These are phyloP conservation scores for Caenorhabditis remanei DNA, from an alignment of 1,140 invertebrate species.

Conservation along the genomic window DNA sequence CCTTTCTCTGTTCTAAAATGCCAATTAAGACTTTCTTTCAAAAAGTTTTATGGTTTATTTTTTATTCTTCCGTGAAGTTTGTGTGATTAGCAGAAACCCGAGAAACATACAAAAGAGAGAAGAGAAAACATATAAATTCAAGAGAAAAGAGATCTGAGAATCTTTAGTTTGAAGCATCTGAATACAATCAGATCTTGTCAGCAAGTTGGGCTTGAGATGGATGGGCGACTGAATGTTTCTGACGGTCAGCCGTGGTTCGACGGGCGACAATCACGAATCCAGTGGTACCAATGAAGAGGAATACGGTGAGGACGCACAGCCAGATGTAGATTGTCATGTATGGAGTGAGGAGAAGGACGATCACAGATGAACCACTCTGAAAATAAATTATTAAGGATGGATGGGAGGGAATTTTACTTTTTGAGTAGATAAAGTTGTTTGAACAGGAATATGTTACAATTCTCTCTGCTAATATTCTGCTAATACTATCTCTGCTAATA, in stretches of 20 bases:
- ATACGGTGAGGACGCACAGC: conserved; percentile 51
- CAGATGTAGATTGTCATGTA: conserved; percentile 57
- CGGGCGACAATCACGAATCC: conserved; percentile 51
- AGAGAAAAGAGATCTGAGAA: too few relatives aligned
- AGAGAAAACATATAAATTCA: too few relatives aligned
- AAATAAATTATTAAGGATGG: background rate
- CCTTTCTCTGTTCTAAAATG: background rate
- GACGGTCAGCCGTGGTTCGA: conserved; percentile 43
- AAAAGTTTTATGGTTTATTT: too few relatives aligned
- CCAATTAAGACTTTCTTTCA: background rate
- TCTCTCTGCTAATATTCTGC: too few relatives aligned
- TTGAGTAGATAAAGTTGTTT: background rate
- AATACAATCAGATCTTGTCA: background rate
- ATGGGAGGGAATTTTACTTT: background rate
- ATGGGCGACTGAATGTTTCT: conserved; percentile 35
- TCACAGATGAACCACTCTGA: conserved; percentile 56
- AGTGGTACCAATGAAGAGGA: conserved; percentile 52
- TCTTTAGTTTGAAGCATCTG: too few relatives aligned
- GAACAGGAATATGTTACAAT: too few relatives aligned
- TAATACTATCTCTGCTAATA: too few relatives aligned
- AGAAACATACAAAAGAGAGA: too few relatives aligned
- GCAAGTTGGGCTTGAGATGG: conserved; percentile 38
- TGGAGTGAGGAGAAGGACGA: conserved; percentile 58
- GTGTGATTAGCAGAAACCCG: too few relatives aligned
- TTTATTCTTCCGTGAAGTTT: too few relatives aligned